Evolutionary conservation across 2,888 invertebrate species (phyloP).

Genomic region (Tethea ocularis): DNA sequence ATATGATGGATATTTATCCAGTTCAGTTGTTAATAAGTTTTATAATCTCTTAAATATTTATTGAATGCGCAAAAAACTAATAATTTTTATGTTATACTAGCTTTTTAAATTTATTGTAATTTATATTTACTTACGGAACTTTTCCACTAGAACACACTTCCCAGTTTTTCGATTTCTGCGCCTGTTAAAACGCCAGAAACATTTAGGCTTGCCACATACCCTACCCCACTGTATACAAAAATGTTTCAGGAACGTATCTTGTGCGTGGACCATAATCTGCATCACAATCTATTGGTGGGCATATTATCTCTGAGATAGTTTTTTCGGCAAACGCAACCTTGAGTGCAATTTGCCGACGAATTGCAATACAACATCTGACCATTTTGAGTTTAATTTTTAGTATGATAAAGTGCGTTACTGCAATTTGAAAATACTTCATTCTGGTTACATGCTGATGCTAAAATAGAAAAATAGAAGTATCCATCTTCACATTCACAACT

Average conservation of each 20-base stretch:
- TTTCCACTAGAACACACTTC: conserved; percentile 16
- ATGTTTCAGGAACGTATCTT: conserved; percentile 16
- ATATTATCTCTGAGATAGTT: conserved; percentile 11
- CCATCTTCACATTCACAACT: conserved; percentile 31
- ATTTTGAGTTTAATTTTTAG: background rate
- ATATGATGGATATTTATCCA: too few relatives aligned
- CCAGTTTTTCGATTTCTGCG: conserved; percentile 19
- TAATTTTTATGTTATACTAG: too few relatives aligned
- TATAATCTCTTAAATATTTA: too few relatives aligned
- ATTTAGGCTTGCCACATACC: background rate
- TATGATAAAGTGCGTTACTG: background rate
- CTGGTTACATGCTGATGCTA: background rate
- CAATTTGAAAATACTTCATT: conserved; percentile 1
- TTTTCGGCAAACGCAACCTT: background rate
- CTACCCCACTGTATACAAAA: too few relatives aligned
- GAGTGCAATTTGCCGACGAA: background rate
- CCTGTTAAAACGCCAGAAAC: conserved; percentile 17
- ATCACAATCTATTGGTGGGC: conserved; percentile 24
- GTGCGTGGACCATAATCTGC: conserved; percentile 27
- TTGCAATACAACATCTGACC: background rate
- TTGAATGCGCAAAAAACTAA: too few relatives aligned
- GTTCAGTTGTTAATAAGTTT: too few relatives aligned
- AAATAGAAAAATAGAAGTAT: conserved; percentile 10
- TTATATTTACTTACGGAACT: conserved; percentile 5
- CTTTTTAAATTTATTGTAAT: too few relatives aligned